Base-by-base conservation (phyloP, 1,140 invertebrate genomes). In the Papilio helenus region DNA sequence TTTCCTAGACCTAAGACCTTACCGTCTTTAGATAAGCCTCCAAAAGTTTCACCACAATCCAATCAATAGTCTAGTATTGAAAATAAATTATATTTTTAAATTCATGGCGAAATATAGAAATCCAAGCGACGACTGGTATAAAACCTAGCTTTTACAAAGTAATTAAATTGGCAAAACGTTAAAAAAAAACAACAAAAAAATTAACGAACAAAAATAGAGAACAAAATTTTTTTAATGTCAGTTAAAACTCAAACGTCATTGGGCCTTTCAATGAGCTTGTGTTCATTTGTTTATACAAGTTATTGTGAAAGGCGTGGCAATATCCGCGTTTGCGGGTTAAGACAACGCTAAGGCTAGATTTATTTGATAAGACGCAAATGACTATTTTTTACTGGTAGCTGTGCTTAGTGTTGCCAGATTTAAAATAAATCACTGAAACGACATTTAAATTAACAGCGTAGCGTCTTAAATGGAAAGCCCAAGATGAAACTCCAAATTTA, bases 191-290 rank as follows among this genome's bases (percentile, higher is more conserved):
- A 29, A n/a, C 8, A 61, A 61, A 68, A 61, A 68, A 68, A 58
- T 18, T 34, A 34, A 34, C 16, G 26, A 68, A 34, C 26, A 65
- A 10, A 68, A 68, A 68, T 68, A 68, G 26, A 29, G 10, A 8
- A 68, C 61, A 16, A 26, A n/a, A 3, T 16, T 68, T 61, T 65
- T 68, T 34, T 29, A 68, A 68, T 68, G 61, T 68, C 61, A 20
- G 51, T 55, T 55, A n/a, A 68, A 65, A 68, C 26, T 68, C 3
- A 68, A 68, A 34, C 29, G 61, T 68, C 61, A 68, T 68, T 68
- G 61, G 23, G 26, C 61, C 61, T 68, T 68, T 68, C 26, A 68
- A 68, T 16, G 26, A 29, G 26, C 5, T 29, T 68, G 23, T 16
- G 29, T 61, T 61, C 14, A 61, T 68, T 68, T 68, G 61, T 68